These are phyloP conservation scores for Seladonia tumulorum DNA, from an alignment of 2,888 invertebrate genomes.

Conservation along the genomic window DNA sequence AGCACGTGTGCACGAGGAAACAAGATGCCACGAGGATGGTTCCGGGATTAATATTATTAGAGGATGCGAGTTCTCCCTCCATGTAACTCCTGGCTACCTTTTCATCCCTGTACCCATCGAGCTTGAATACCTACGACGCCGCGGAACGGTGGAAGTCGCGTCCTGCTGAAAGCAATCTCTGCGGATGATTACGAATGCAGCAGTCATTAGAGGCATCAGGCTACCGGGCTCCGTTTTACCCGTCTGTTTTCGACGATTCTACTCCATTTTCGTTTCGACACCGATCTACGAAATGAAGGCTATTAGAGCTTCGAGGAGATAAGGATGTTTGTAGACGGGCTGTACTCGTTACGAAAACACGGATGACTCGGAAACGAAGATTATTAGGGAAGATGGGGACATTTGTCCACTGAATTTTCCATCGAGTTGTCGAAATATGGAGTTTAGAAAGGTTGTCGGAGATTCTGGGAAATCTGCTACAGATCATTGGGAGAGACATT, in stretches of 20 bases:
- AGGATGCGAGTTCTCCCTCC: neutral
- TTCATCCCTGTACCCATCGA: neutral
- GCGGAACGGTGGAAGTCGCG: neutral
- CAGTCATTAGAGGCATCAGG: neutral
- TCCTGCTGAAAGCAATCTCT: conserved; percentile 5
- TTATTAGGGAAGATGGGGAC: neutral
- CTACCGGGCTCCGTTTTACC: neutral
- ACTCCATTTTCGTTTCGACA: neutral
- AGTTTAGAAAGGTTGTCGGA: too few relatives aligned
- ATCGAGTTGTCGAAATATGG: neutral
- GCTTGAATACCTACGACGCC: neutral
- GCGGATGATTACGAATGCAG: neutral
- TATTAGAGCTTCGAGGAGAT: neutral
- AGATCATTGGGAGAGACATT: too few relatives aligned
- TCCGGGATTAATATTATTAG: conserved; percentile 6
- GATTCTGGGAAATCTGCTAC: too few relatives aligned
- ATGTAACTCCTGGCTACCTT: neutral
- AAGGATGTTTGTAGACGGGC: neutral
- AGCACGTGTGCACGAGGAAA: neutral
- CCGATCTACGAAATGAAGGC: neutral
- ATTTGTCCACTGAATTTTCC: neutral
- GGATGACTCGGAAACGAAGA: neutral
- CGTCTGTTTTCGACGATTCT: neutral
- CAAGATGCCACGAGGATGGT: neutral
- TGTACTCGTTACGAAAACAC: neutral